Conservation (phyloP, 2,888 invertebrate species). For the Ceraclea dissimilis region DNA sequence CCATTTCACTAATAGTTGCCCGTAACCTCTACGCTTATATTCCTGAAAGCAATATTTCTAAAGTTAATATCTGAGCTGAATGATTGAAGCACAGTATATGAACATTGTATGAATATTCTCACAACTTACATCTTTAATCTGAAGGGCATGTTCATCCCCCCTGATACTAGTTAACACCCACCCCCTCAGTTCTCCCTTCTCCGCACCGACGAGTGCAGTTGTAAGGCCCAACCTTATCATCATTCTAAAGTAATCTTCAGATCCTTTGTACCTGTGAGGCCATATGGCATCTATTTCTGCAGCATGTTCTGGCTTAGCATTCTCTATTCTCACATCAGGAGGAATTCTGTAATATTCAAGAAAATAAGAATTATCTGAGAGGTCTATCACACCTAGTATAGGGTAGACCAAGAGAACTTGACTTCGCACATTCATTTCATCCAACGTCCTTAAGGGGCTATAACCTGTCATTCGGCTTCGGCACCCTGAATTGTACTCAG, state of each 20-base stretch:
- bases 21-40: constrained; percentile 19
- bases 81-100: no score
- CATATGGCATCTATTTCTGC: constrained; percentile 15
- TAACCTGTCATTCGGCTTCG: no score
- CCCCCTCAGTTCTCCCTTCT: constrained; percentile 11
- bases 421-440: not conserved
- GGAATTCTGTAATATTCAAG: constrained; percentile 9
- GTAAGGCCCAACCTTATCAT: constrained; percentile 9
- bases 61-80: no score
- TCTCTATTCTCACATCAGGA: constrained; percentile 2
- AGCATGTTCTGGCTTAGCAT: constrained; percentile 6
- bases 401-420: not conserved
- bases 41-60: constrained; percentile 12
- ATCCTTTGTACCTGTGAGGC: constrained; percentile 20
- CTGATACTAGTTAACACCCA: constrained; percentile 17
- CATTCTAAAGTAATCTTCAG: constrained; percentile 15
- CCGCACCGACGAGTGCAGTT: constrained; percentile 6
- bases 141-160: constrained; percentile 20
- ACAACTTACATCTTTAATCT: constrained; percentile 12
- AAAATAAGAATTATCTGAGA: no score
- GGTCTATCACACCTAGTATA: no score
- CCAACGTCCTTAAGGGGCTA: no score
- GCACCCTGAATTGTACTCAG: no score
- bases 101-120: not conserved
- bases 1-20: constrained; percentile 13